Conservation (phyloP, 1,140 invertebrate species). For the Brachionus manjavacas region DNA sequence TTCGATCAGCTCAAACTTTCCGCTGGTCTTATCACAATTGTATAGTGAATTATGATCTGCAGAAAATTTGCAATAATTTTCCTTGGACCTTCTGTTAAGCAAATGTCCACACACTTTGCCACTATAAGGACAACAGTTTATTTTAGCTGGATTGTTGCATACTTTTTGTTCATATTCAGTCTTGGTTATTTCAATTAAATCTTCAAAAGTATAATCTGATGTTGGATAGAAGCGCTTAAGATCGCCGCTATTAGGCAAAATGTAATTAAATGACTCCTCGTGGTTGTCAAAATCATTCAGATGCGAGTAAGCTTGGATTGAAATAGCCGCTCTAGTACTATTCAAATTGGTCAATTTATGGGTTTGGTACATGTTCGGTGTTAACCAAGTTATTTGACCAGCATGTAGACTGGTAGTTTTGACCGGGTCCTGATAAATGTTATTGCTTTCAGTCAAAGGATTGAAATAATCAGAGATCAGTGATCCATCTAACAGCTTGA, state of each 20-base stretch:
- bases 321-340: not conserved
- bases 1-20: not conserved
- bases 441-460: not conserved
- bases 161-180: not conserved
- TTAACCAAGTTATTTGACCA: not conserved
- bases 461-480: not conserved
- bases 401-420: not conserved
- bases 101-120: not conserved
- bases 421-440: not conserved
- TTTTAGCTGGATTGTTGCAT: not conserved
- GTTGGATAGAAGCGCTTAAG: not conserved
- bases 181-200: not conserved
- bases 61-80: not conserved
- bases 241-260: not conserved
- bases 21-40: not conserved
- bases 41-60: not conserved
- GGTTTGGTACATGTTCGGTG: not conserved
- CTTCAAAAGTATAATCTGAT: not conserved
- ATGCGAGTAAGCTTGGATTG: conserved; percentile 26
- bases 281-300: not conserved
- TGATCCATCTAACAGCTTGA: not conserved
- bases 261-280: conserved; percentile 13
- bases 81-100: not conserved
- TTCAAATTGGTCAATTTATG: not conserved
- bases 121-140: not conserved